These are phyloP conservation scores for Parelbella ahira DNA, from an alignment of 2,888 invertebrate genomes.

Conservation along the genomic window DNA sequence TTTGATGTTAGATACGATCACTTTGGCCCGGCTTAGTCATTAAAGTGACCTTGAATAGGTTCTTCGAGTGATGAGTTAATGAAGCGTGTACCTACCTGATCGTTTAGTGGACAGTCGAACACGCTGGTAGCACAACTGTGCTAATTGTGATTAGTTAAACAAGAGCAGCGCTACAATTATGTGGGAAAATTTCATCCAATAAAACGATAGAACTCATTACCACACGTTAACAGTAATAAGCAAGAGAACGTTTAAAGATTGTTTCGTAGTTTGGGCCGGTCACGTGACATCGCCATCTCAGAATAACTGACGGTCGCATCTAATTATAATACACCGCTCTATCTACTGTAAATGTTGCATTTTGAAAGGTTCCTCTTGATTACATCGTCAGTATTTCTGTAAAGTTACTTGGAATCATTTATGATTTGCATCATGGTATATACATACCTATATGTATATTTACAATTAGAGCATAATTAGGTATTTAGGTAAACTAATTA, in stretches of 20 bases:
- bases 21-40: slow-evolving; percentile 11
- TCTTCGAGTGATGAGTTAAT: slow-evolving; percentile 31
- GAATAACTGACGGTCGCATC: slow-evolving; percentile 69
- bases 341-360: slow-evolving; percentile 18
- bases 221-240: slow-evolving; percentile 12
- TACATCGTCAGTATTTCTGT: too few species aligned
- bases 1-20: slow-evolving; percentile 12
- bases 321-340: slow-evolving; percentile 62
- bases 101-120: slow-evolving; percentile 5
- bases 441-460: too few species aligned
- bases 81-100: slow-evolving; percentile 28
- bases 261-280: slow-evolving; percentile 38
- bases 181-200: slow-evolving; percentile 24
- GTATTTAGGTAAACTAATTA: too few species aligned
- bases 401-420: too few species aligned
- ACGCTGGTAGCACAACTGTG: slow-evolving; percentile 28
- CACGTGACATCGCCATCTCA: slow-evolving; percentile 66
- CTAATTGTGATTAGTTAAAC: slow-evolving; percentile 31
- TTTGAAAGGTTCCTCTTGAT: slow-evolving; percentile 15
- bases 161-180: slow-evolving; percentile 17
- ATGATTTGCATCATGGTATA: too few species aligned
- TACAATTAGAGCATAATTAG: too few species aligned
- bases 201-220: slow-evolving; percentile 8
- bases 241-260: slow-evolving; percentile 20
- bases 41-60: slow-evolving; percentile 31